Percentiles rank a stretch among this genome's conserved stretches.
These are phyloP conservation scores for Mystacides longicornis DNA, from an alignment of 2,888 invertebrate species.

Conservation along the genomic window DNA sequence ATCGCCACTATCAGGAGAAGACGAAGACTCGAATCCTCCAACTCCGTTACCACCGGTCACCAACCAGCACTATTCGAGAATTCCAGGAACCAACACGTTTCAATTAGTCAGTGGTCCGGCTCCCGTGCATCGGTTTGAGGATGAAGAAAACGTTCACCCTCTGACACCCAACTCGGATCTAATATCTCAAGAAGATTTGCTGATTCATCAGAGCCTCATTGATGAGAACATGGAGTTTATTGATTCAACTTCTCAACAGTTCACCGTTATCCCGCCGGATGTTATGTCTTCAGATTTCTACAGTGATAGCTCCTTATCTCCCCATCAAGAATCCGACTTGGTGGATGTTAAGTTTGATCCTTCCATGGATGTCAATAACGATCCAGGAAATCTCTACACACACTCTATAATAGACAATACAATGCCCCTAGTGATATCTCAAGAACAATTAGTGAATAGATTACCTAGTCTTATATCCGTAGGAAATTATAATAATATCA, in stretches of 20 bases:
- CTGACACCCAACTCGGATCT: conserved; percentile 46
- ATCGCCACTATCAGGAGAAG: conserved; percentile 43
- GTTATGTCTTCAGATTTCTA: conserved; percentile 30
- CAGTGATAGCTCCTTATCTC: conserved; percentile 40
- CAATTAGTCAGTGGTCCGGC: conserved; percentile 51
- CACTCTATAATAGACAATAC: conserved; percentile 12
- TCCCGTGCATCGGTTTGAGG: conserved; percentile 47
- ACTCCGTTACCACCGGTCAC: conserved; percentile 43
- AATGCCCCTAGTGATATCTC: conserved; percentile 12
- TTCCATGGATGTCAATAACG: conserved; percentile 31
- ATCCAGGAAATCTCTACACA: conserved; percentile 25
- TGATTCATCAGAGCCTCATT: conserved; percentile 40
- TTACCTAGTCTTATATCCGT: conserved; percentile 4
- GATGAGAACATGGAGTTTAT: conserved; percentile 48
- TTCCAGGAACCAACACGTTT: conserved; percentile 54
- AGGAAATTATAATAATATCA: background rate
- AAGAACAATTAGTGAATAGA: conserved; percentile 4
- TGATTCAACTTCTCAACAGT: conserved; percentile 43
- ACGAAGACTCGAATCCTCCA: conserved; percentile 33
- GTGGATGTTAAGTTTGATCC: conserved; percentile 46
- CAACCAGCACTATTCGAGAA: conserved; percentile 51
- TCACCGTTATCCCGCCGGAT: conserved; percentile 46
- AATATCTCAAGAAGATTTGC: conserved; percentile 44
- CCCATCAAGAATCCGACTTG: conserved; percentile 34
- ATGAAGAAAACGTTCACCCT: conserved; percentile 55